Conservation (phyloP, 2,113 vertebrate genomes). For the Uria lomvia region DNA sequence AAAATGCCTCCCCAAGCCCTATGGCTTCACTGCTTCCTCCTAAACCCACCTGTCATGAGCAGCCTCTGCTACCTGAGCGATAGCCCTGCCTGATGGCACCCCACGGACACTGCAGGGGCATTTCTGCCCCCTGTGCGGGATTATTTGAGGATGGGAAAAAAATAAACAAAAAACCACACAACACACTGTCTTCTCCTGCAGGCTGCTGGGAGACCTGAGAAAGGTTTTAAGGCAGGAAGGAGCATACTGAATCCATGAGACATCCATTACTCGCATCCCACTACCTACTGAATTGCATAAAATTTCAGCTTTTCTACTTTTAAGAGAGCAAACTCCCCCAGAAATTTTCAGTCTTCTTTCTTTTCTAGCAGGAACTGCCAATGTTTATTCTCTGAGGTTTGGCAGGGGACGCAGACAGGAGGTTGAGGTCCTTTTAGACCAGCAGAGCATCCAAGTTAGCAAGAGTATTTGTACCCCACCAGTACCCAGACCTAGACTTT, state of each 20-base stretch:
- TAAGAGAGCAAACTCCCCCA: too few species aligned
- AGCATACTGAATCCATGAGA: neutral
- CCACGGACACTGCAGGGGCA: neutral
- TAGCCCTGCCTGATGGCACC: neutral
- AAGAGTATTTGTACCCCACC: neutral
- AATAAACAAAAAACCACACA: neutral
- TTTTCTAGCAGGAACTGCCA: neutral
- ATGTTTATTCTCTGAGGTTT: neutral
- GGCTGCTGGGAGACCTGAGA: neutral
- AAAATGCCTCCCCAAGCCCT: neutral
- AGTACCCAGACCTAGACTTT: neutral
- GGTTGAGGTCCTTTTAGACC: neutral
- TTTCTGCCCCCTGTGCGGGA: neutral
- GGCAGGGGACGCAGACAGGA: neutral
- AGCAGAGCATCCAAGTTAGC: neutral
- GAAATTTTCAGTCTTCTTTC: neutral
- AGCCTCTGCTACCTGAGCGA: accelerated
- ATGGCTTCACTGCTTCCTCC: neutral
- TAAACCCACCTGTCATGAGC: neutral
- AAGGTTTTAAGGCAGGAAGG: neutral
- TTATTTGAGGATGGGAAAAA: neutral
- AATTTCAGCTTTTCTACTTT: neutral
- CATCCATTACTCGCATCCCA: neutral
- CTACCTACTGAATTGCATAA: accelerated
- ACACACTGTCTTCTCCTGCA: neutral